Evolutionary conservation across 2,797 vertebrate genomes (phyloP), one percentile per base, ranked within the genome.

Genomic region (Babyrousa celebensis): DNA sequence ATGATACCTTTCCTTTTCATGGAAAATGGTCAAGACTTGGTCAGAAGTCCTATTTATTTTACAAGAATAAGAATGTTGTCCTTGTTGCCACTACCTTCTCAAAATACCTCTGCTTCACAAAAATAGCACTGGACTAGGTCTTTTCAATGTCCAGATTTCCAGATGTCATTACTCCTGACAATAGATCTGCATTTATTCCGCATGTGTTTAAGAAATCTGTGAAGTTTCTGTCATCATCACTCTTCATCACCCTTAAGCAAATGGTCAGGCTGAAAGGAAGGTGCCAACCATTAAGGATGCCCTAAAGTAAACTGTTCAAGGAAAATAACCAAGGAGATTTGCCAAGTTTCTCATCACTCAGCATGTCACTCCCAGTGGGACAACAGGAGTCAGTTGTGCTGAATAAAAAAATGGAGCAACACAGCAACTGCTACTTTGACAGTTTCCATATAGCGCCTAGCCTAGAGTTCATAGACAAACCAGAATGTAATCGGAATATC

Each of bases 131-230:
- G 32, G 18, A 58, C 12, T 27, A 75, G 36, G 48, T n/a, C 72
- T 62, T 98, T 87, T 65, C 48, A 63, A 58, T 16, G 17, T 60
- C 40, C 27, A 40, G 5, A 92, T 85, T 77, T 84, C 78, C 43
- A 95, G 91, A 92, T 36, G 58, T 54, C 74, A 86, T 96, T 68
- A 63, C 72, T 89, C 32, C 79, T 89, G 74, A 95, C 92, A 94
- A 88, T 15, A 62, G 32, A 84, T 67, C 36, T 90, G 48, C 78
- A 94, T 82, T 86, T 68, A 77, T 85, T 85, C 97, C 74, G 43
- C 23, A 75, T 52, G n/a, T 54, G 20, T 92, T 95, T 84, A 92
- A 96, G 83, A 75, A 96, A 84, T 92, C 52, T 83, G 25, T 96
- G 82, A 94, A 72, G 70, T 60, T 32, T 12, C 23, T 92, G 85